Percentiles rank a stretch among this genome's conserved stretches.
phyloP scores from a whole-genome alignment of 2,888 invertebrate genomes.

The Drosophila mimetica region DNA sequence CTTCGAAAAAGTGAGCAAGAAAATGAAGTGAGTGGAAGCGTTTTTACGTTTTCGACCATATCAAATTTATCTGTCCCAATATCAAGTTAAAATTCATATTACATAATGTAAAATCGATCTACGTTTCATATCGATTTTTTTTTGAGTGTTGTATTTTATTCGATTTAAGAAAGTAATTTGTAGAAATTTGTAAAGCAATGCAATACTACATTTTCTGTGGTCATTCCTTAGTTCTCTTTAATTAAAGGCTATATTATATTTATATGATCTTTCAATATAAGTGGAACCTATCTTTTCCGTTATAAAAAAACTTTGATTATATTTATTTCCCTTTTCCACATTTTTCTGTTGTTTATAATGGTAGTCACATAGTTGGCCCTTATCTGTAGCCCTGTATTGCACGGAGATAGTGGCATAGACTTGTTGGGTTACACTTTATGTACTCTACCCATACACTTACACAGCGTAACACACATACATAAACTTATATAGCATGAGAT shows the following conservation, averaged over 20 bases:
- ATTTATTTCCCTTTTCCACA: constrained; percentile 7
- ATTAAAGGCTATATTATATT: not conserved
- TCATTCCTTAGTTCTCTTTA: too few species aligned
- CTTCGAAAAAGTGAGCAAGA: too few species aligned
- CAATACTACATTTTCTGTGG: too few species aligned
- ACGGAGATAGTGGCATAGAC: constrained; percentile 47
- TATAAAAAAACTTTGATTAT: constrained; percentile 33
- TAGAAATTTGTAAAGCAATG: too few species aligned
- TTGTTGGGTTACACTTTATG: constrained; percentile 47
- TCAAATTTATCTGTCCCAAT: too few species aligned
- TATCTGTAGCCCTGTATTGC: constrained; percentile 32
- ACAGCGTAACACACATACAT: not conserved
- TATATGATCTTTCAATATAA: not conserved
- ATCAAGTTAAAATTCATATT: too few species aligned
- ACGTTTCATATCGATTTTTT: too few species aligned
- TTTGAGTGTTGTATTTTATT: not conserved
- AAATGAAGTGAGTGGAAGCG: too few species aligned
- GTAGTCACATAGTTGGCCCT: constrained; percentile 13
- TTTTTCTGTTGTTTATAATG: constrained; percentile 10
- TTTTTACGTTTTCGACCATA: too few species aligned
- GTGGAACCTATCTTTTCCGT: not conserved
- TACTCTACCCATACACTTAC: constrained; percentile 19
- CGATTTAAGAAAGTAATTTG: not conserved
- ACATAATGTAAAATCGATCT: too few species aligned
- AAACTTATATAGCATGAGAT: not conserved